Evolutionary conservation across 2,113 vertebrate species (phyloP), one percentile per base, ranked within the genome.

Genomic region (Rhea americana): DNA sequence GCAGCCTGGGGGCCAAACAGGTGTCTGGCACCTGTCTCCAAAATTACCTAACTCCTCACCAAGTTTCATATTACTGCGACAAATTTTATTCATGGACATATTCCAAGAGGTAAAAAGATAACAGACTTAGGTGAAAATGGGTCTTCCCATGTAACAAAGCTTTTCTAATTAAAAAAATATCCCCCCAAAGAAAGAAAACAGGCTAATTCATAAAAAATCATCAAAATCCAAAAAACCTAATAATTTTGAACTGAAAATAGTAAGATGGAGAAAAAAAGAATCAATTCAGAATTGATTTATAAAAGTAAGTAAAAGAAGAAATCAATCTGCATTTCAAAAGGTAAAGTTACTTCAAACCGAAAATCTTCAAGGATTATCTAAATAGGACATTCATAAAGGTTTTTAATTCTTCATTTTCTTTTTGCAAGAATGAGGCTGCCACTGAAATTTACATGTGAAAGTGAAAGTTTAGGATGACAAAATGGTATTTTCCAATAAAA

Each of bases 261-360:
- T 25, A 43, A 91, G 13, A 5, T 10, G 24, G 89, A 78, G 12
- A 80, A 19, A 51, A 47, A 78, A 82, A 72, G 11, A 73, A 73
- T 43, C 30, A 45, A 73, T 68, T 89, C 62, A 91, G 87, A 87
- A 48, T 32, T 61, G 39, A 20, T 22, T 82, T 68, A 53, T 43
- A 82, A 82, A 90, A 61, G 21, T 28, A 15, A 47, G 32, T 47
- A n/a, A 45, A 68, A 26, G 26, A 41, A 65, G 17, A 16, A 28
- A 88, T 59, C n/a, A 37, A 72, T 72, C 68, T 32, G 19, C 3
- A 43, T 89, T 84, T 74, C 56, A 56, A 68, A 89, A 59, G n/a
- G 53, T 48, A 6, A 77, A 89, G 21, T 43, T 89, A 78, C 39
- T 78, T 82, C 51, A 61, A 18, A 15, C 18, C 67, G 47, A 71